A percentile compares a stretch with the other conserved stretches of the same genome.
Conservation (phyloP, 2,888 invertebrate species). For the Mesorhabditis belari region DNA sequence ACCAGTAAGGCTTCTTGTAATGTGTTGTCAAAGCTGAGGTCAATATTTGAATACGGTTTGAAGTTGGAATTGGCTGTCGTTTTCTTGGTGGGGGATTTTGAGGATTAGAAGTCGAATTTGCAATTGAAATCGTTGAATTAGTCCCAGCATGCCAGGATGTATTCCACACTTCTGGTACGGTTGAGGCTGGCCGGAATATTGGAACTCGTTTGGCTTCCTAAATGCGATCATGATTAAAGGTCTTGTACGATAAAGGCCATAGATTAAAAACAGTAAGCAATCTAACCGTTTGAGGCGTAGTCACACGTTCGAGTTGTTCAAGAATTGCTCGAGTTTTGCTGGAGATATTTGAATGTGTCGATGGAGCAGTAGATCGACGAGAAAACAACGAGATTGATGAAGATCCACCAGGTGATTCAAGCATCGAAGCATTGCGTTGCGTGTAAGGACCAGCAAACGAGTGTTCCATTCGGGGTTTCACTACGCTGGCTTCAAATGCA, state of each 20-base stretch:
- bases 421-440: background rate
- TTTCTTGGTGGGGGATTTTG: constrained; percentile 2
- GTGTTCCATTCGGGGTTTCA: too few species aligned
- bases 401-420: background rate
- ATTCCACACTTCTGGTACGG: background rate
- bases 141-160: background rate
- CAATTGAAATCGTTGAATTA: too few species aligned
- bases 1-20: constrained; percentile 10
- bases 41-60: constrained; percentile 4
- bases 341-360: background rate
- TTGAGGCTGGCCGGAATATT: background rate
- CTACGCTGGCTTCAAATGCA: too few species aligned
- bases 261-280: background rate
- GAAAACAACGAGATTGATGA: background rate
- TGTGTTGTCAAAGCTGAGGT: background rate
- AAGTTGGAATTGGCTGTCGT: background rate
- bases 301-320: background rate
- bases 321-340: background rate
- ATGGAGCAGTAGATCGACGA: background rate
- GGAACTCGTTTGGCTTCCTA: background rate
- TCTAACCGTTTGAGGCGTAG: background rate
- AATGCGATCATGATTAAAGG: background rate
- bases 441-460: background rate
- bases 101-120: too few species aligned
- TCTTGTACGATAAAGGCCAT: background rate